Conservation (phyloP, 2,113 vertebrate genomes). For the Hippocampus mohnikei region DNA sequence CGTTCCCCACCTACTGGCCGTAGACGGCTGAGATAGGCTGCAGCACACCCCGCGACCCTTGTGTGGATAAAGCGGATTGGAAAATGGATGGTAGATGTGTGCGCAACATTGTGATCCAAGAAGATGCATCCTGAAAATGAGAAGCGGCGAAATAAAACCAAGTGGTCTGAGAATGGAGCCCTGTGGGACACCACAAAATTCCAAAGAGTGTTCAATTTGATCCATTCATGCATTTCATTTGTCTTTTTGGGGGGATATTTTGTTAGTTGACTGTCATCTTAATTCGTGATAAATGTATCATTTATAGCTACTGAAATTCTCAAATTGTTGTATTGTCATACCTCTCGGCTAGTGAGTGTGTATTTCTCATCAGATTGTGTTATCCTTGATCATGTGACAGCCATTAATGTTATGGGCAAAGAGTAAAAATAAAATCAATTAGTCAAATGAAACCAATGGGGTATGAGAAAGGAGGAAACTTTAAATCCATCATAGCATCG, state of each 20-base stretch:
- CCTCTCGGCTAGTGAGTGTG: not conserved
- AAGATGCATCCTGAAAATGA: not conserved
- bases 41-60: no score
- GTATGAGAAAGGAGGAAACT: no score
- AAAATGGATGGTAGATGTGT: not conserved
- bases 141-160: not conserved
- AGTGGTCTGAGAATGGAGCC: not conserved
- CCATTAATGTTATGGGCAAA: no score
- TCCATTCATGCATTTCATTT: not conserved
- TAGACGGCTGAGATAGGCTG: no score
- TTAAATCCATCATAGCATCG: no score
- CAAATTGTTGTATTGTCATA: not conserved
- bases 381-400: no score
- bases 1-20: no score
- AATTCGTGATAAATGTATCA: not conserved
- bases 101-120: not conserved
- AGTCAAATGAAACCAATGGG: no score
- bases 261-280: not conserved
- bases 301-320: not conserved
- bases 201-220: not conserved
- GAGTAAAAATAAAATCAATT: no score
- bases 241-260: not conserved
- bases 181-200: not conserved
- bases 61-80: no score
- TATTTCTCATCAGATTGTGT: no score